Evolutionary conservation across 2,113 vertebrate genomes (phyloP).

Genomic region (Corythoichthys intestinalis): DNA sequence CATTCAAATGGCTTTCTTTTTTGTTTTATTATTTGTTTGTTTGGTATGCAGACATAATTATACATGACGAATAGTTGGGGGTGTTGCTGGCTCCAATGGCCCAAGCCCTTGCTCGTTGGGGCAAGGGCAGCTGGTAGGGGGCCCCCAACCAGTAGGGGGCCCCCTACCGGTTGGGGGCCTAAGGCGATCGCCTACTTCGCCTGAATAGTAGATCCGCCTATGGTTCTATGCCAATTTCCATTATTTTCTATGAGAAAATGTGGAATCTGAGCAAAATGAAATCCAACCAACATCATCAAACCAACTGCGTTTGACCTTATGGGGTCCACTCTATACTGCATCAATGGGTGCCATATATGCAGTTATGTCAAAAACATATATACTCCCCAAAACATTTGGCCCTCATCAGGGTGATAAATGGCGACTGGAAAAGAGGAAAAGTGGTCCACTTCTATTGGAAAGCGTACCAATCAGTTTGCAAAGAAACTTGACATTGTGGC

Average conservation of each 20-base stretch:
- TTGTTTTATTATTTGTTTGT: no score
- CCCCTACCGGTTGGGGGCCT: no score
- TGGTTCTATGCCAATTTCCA: not conserved
- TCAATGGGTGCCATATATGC: slow-evolving; percentile 7
- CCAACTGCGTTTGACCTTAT: not conserved
- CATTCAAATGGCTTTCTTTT: no score
- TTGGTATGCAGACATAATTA: no score
- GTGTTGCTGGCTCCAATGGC: no score
- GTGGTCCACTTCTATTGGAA: slow-evolving; percentile 2
- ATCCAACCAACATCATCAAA: not conserved
- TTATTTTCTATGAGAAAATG: not conserved
- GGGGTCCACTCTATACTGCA: slow-evolving; percentile 4
- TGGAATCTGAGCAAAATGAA: not conserved
- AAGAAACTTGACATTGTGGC: slow-evolving; percentile 19
- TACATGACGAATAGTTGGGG: no score
- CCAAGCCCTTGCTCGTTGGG: no score
- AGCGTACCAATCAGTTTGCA: slow-evolving; percentile 27
- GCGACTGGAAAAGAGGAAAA: slow-evolving; percentile 5
- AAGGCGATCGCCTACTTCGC: no score
- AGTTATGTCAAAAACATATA: slow-evolving; percentile 16
- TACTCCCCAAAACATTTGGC: slow-evolving; percentile 14
- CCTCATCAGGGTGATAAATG: slow-evolving; percentile 39
- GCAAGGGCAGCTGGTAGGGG: no score
- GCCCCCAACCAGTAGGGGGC: no score
- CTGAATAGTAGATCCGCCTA: no score